phyloP scores from a whole-genome alignment of 2,888 invertebrate species.

The Rhagonycha lutea region DNA sequence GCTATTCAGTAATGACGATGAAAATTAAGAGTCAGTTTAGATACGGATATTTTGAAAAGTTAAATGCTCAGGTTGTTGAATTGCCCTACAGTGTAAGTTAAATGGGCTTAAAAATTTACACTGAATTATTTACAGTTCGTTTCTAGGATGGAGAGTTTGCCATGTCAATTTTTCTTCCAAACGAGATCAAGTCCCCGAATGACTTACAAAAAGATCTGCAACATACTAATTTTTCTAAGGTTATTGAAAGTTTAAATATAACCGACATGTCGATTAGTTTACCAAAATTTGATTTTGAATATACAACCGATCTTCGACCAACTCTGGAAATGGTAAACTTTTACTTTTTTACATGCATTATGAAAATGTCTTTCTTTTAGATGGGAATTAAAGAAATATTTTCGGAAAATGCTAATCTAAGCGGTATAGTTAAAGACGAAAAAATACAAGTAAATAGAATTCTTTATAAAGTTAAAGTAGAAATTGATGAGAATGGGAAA shows the following conservation, averaged over 20 bases:
- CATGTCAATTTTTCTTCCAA: conserved; percentile 67
- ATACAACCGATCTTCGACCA: conserved; percentile 58
- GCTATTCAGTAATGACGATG: conserved; percentile 71
- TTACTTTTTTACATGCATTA: not conserved
- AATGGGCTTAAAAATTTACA: not conserved
- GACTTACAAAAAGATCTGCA: conserved; percentile 62
- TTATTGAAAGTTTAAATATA: conserved; percentile 55
- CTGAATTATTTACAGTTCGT: not conserved
- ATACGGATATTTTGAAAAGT: conserved; percentile 62
- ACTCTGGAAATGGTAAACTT: conserved; percentile 58
- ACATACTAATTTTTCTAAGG: conserved; percentile 58
- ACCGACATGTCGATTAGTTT: conserved; percentile 61
- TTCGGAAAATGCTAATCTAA: conserved; percentile 60
- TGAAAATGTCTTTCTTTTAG: conserved; percentile 56
- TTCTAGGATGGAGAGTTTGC: conserved; percentile 63
- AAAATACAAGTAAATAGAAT: conserved; percentile 59
- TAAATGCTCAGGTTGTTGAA: conserved; percentile 71
- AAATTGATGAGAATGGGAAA: conserved; percentile 69
- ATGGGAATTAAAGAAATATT: conserved; percentile 64
- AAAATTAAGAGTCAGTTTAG: conserved; percentile 64
- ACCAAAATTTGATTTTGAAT: conserved; percentile 66
- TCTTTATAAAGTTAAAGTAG: conserved; percentile 66
- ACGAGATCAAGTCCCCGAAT: conserved; percentile 55
- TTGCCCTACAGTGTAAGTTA: conserved; percentile 73
- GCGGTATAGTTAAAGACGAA: conserved; percentile 57